Conservation (phyloP, 1,140 invertebrate genomes). For the Asbolus verrucosus region DNA sequence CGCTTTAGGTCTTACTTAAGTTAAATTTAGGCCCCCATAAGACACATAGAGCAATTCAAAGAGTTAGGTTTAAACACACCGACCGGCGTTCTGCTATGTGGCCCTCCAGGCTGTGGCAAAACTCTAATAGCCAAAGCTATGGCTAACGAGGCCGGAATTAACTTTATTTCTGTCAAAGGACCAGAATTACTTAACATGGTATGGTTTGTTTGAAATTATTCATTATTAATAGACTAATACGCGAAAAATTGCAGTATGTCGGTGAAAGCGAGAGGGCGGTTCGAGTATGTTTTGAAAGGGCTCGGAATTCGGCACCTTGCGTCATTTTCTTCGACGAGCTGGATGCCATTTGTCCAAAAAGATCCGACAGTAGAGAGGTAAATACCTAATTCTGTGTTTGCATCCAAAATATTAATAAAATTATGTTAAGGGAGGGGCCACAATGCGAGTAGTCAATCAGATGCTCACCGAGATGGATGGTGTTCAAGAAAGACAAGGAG, state of each 20-base stretch:
- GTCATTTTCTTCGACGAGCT: constrained; percentile 99
- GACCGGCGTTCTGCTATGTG: constrained; percentile 85
- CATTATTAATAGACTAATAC: constrained; percentile 14
- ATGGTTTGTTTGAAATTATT: constrained; percentile 75
- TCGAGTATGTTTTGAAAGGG: constrained; percentile 92
- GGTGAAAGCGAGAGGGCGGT: constrained; percentile 99
- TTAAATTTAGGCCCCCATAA: constrained; percentile 83
- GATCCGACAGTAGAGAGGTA: constrained; percentile 80
- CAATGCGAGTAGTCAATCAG: constrained; percentile 94
- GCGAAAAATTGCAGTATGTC: constrained; percentile 86
- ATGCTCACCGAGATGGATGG: constrained; percentile 99
- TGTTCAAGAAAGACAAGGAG: constrained; percentile 87
- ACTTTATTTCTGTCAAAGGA: constrained; percentile 93
- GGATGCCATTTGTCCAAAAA: constrained; percentile 94
- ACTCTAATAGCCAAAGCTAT: constrained; percentile 92
- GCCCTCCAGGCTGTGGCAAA: constrained; percentile 95
- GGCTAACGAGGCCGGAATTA: constrained; percentile 89
- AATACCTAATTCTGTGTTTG: constrained; percentile 41
- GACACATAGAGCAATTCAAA: constrained; percentile 83
- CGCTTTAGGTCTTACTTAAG: not conserved
- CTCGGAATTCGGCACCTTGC: constrained; percentile 94
- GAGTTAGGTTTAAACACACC: constrained; percentile 82
- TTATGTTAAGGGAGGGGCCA: constrained; percentile 71
- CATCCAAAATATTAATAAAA: no score
- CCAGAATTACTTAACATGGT: constrained; percentile 92